Conservation (phyloP, 2,888 invertebrate species). For the Andricus quercusramuli region DNA sequence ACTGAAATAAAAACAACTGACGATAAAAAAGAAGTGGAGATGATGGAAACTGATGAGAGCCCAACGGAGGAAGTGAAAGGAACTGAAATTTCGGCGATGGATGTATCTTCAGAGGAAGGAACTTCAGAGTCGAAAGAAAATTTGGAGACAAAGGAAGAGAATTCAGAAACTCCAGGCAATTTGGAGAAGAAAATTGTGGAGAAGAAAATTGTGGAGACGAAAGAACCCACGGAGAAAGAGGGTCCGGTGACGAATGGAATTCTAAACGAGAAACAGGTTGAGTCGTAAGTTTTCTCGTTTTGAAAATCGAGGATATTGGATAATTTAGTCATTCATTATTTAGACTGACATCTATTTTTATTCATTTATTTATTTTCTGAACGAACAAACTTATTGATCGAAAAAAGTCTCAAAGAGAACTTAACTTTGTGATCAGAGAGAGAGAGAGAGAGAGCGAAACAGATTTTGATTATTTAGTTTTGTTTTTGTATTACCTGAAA, state of each 20-base stretch:
- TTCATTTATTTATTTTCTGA: constrained; percentile 20
- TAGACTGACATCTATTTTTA: background rate
- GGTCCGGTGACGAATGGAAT: background rate
- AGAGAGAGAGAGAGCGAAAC: background rate
- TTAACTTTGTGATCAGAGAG: background rate
- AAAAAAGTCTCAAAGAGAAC: constrained; percentile 4
- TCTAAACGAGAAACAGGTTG: background rate
- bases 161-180: background rate
- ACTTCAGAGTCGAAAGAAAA: background rate
- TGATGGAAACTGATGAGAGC: background rate
- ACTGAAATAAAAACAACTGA: background rate
- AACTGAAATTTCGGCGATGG: background rate
- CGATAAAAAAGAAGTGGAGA: background rate
- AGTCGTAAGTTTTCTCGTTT: background rate
- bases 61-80: background rate
- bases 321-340: background rate
- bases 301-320: background rate
- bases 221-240: background rate
- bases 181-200: background rate
- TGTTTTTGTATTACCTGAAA: background rate
- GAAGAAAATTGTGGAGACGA: too few species aligned
- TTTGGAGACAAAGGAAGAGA: background rate
- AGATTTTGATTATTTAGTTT: background rate
- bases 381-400: background rate
- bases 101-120: background rate